Percentiles rank a stretch among this genome's conserved stretches.
These are phyloP conservation scores for Caenorhabditis sp. DNA, from an alignment of 2,888 invertebrate genomes.

Conservation along the genomic window DNA sequence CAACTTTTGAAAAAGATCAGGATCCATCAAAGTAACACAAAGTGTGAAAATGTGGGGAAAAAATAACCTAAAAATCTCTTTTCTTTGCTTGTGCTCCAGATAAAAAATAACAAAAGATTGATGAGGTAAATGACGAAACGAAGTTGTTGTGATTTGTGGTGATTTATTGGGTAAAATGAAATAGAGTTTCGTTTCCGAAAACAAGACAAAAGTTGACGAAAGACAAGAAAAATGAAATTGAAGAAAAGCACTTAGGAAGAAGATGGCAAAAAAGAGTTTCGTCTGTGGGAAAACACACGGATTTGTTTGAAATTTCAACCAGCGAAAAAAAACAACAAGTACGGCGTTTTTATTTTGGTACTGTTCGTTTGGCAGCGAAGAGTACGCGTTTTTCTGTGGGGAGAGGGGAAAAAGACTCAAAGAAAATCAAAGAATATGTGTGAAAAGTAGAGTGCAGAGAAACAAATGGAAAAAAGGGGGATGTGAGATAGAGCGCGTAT, in stretches of 20 bases:
- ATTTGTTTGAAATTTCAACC: neutral
- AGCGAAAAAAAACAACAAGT: neutral
- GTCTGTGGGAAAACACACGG: neutral
- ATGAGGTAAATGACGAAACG: neutral
- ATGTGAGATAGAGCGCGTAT: no score
- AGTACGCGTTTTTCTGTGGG: no score
- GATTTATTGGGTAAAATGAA: neutral
- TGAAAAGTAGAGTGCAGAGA: no score
- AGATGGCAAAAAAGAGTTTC: conserved; percentile 5
- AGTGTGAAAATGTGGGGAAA: neutral
- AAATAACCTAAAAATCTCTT: conserved; percentile 2
- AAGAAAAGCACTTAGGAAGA: conserved; percentile 22
- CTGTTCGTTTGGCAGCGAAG: no score
- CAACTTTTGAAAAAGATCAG: no score
- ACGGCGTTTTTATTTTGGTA: no score
- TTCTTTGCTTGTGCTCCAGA: neutral
- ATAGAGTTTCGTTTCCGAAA: neutral
- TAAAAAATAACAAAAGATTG: conserved; percentile 5
- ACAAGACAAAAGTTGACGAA: neutral
- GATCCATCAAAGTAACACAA: conserved; percentile 1
- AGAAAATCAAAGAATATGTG: no score
- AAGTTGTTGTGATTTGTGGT: neutral
- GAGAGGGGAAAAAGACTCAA: no score
- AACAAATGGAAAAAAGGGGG: no score
- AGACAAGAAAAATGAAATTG: conserved; percentile 13